phyloP scores from a whole-genome alignment of 2,797 vertebrate species.

The Acrossocheilus wenchowensis region DNA sequence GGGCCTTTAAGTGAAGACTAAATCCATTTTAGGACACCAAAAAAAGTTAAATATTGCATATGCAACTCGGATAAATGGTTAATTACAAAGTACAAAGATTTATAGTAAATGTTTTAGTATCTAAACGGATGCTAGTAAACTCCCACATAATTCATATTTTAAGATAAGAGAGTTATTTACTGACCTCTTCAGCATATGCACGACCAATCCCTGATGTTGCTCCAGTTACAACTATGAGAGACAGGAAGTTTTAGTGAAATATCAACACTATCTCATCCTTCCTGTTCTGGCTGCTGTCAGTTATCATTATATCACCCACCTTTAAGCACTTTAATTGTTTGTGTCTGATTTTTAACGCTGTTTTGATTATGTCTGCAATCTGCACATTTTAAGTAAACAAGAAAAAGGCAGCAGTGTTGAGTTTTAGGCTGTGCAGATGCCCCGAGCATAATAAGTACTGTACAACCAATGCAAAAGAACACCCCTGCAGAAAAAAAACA shows the following conservation, averaged over 20 bases:
- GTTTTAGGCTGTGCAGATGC: conserved; percentile 15
- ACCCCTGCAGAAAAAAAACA: conserved; percentile 26
- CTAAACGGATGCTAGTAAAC: neutral
- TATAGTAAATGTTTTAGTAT: neutral
- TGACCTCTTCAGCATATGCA: conserved; percentile 82
- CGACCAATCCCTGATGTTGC: conserved; percentile 82
- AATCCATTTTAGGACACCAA: neutral
- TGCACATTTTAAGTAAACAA: neutral
- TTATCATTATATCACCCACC: neutral
- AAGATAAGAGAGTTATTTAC: conserved; percentile 26
- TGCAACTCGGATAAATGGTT: neutral
- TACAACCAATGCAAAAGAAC: neutral
- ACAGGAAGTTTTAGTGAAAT: conserved; percentile 26
- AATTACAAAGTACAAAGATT: neutral
- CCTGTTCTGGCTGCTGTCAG: neutral
- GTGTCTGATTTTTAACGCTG: neutral
- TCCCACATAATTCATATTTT: neutral
- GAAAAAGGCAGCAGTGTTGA: neutral
- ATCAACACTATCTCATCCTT: neutral
- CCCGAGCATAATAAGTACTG: neutral
- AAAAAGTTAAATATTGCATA: neutral
- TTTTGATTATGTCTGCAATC: neutral
- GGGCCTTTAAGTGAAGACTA: neutral
- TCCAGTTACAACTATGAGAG: conserved; percentile 80
- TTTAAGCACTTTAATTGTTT: neutral